Base-by-base conservation (phyloP, 2,113 vertebrate species). In the Arothron firmamentum region DNA sequence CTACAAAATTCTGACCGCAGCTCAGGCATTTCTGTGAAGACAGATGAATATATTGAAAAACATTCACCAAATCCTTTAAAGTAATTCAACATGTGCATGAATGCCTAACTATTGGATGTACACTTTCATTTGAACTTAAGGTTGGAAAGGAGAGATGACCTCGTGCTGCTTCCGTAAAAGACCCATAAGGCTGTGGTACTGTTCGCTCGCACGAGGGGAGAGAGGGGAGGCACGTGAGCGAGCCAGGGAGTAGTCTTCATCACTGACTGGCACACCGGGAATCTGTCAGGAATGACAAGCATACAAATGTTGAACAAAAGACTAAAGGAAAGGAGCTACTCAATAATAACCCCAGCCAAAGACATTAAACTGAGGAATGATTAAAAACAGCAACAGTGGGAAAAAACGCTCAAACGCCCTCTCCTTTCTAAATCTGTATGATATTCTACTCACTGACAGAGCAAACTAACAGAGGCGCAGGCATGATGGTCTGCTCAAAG, bases 111-210 rank as follows among this genome's bases (percentile, higher is more conserved):
- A 6, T 38, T 38, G 34, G 34, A 12, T 9, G 34, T 10, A 38
- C 34, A 11, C 34, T 38, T 38, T 38, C 9, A 38, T 38, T 3
- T 38, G 4, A 21, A 28, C 4, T n/a, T 23, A 17, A 60, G 51
- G 43, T 6, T 3, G 45, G 10, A 23, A 59, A 8, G 21, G 5
- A 60, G 53, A 49, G 2, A 2, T 48, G 52, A 95, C 94, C 92
- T 96, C 91, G 0, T 95, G 87, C 76, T 97, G 95, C 71, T 92
- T 92, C 56, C 85, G 81, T 52, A 95, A 83, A 34, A 90, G 88
- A 34, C 91, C 93, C 89, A 95, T 92, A 38, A 97, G 90, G 42
- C 91, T 87, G 0, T 82, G 69, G 34, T 92, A 97, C 82, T 92
- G 92, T 54, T 92, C 85, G 31, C 86, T 84, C 0, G 87, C 82